phyloP scores from a whole-genome alignment of 2,888 invertebrate genomes.

The Noctua pronuba region DNA sequence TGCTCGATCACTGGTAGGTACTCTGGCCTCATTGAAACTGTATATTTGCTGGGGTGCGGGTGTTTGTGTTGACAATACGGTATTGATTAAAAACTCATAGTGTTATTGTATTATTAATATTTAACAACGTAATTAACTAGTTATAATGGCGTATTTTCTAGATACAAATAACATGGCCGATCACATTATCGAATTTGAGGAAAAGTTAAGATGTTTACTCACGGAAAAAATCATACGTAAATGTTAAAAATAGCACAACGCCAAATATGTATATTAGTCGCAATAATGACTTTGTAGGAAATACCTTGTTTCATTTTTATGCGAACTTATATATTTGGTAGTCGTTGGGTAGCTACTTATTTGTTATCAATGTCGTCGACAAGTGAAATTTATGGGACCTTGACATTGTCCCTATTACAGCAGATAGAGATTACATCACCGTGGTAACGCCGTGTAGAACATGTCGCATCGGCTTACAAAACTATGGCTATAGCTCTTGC shows the following conservation, averaged over 20 bases:
- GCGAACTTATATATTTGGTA: conserved; percentile 1
- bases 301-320: conserved; percentile 28
- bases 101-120: neutral
- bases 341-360: conserved; percentile 15
- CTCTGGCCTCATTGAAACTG: neutral
- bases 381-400: conserved; percentile 81
- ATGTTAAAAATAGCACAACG: conserved; percentile 32
- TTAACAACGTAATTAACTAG: neutral
- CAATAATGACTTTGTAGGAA: conserved; percentile 25
- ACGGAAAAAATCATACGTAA: conserved; percentile 16
- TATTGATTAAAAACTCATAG: conserved; percentile 11
- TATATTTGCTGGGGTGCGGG: neutral
- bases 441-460: conserved; percentile 72
- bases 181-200: conserved; percentile 20
- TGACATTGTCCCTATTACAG: conserved; percentile 83
- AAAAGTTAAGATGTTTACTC: conserved; percentile 34
- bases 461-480: conserved; percentile 80
- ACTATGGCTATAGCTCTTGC: conserved; percentile 70
- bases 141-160: conserved; percentile 16
- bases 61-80: conserved; percentile 7
- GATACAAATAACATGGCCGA: neutral
- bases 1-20: neutral
- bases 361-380: conserved; percentile 46
- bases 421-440: conserved; percentile 77
- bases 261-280: conserved; percentile 12